Conservation (phyloP, 2,888 invertebrate species). For the Tenodera sinensis region DNA sequence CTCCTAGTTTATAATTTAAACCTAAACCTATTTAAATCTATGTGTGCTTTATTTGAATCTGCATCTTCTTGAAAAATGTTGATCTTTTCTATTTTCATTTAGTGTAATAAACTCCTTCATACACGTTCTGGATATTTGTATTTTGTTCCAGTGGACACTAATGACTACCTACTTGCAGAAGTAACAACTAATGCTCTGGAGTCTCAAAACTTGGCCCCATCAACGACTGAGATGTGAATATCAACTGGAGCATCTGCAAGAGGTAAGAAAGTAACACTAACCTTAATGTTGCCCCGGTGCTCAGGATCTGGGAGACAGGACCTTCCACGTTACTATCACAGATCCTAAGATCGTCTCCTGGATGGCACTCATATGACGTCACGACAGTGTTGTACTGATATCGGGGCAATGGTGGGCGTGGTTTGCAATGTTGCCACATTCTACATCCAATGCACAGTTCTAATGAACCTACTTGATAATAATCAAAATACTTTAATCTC, state of each 20-base stretch:
- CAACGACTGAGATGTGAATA: not conserved
- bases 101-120: no score
- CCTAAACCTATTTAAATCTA: no score
- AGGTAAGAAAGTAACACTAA: not conserved
- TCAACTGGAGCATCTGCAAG: not conserved
- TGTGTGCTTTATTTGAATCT: no score
- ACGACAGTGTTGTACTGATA: constrained; percentile 1
- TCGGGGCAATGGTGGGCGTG: constrained; percentile 15
- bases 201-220: no score
- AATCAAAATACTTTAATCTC: not conserved
- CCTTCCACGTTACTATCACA: not conserved
- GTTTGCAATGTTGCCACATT: constrained; percentile 14
- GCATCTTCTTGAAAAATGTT: no score
- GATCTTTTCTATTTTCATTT: no score
- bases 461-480: not conserved
- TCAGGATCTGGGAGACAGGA: not conserved
- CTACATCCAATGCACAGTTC: not conserved
- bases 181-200: no score
- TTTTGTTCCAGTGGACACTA: no score
- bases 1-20: no score
- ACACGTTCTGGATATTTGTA: no score
- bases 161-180: no score
- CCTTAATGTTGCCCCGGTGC: not conserved
- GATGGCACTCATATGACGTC: not conserved
- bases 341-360: not conserved